Base-by-base conservation (phyloP, 2,888 invertebrate genomes). In the Drosophila pseudotalamancana region DNA sequence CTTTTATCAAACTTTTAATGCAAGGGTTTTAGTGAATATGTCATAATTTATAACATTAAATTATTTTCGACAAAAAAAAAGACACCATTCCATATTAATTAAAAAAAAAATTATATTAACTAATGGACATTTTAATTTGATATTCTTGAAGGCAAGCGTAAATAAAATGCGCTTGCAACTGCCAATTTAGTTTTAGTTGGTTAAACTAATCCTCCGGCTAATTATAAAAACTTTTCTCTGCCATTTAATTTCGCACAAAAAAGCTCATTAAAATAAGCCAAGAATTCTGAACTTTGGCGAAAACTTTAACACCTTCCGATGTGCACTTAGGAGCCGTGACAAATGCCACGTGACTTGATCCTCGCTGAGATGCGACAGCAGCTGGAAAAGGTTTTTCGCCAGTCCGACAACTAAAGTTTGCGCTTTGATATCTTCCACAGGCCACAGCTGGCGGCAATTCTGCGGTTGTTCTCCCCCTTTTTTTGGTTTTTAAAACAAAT, bases 191-290 rank as follows among this genome's bases (percentile, higher is more conserved):
- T 23, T 45, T 40, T 6, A 14, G 29, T 59, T 43, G 29, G 39
- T 8, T 21, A 12, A 61, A 34, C 37, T 43, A 46, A 31, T 23
- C 14, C 40, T 25, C 3, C 11, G 37, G 40, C 73, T 77, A 75
- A 75, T 77, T 77, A 77, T 62, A 46, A 45, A 40, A 55, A 69
- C 60, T 76, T 67, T 62, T 35, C n/a, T 25, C 37, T 64, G 51
- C 23, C 59, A 32, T 59, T 74, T 59, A 53, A 48, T 68, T 77
- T 56, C 32, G 49, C 40, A 37, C 60, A 62, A 71, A 82, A n/a
- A 83, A 72, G 72, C 84, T 84, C 81, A 86, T 83, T 86, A 84
- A 80, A 86, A 69, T 56, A 32, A 59, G 60, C 60, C 66, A 63
- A 60, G 57, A 68, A 42, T 35, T 56, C 46, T 60, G 61, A 54